Base-by-base conservation (phyloP, 2,888 invertebrate genomes). In the Chloroclystis v-ata region DNA sequence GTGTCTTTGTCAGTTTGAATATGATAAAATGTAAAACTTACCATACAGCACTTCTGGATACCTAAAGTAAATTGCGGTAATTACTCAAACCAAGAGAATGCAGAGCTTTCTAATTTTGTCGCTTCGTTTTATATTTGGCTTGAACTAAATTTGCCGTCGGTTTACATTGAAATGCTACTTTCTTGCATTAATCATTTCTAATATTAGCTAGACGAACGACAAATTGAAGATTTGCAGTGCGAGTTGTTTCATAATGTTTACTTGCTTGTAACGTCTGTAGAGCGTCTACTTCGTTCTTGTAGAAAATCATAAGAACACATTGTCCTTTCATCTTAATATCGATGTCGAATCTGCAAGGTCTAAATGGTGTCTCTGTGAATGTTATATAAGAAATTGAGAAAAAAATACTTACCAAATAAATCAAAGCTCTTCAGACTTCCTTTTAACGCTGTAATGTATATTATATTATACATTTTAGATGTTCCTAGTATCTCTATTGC, bases 141-240 rank as follows among this genome's bases (percentile, higher is more conserved):
- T 54, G 58, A 60, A 57, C 60, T 61, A 61, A 64, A 63, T 60
- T 52, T 59, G 46, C 52, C 49, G 49, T 54, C 38, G 39, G 47
- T 49, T 56, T 43, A 49, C 42, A 49, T 47, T 49, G 47, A 47
- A 47, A 44, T 45, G 51, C 33, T 44, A 42, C 47, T 49, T 51
- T 49, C 40, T 47, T 37, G 41, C 26, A 46, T 52, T 40, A 46
- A 46, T 48, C 47, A 44, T 26, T 16, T 26, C 28, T 52, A 52
- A 52, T 43, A 37, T 51, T 32, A 51, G 37, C 28, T 14, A 26
- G 37, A 42, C 16, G 37, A 41, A 32, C 38, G 35, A 46, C 29
- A 38, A 46, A 38, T 43, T 39, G 42, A 29, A 16, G 11, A 33
- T 33, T 20, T 33, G 16, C 16, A 35, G 7, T 35, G 35, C 14